Evolutionary conservation across 2,113 vertebrate genomes (phyloP), one percentile per base, ranked within the genome.

Genomic region (Equus quagga): DNA sequence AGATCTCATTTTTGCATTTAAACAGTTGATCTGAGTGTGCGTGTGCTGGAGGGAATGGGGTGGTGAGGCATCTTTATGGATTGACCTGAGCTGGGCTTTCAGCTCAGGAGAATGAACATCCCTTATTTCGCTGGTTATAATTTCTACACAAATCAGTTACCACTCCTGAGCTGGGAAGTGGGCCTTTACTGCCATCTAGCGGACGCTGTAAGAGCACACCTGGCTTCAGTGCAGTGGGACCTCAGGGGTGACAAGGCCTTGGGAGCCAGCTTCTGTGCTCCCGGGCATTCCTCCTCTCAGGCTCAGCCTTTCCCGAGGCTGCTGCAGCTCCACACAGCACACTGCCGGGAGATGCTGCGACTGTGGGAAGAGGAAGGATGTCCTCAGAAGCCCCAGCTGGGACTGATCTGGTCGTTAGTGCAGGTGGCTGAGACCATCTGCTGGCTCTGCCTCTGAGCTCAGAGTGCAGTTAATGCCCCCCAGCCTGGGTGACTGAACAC

Each of bases 401-500:
- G 26, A 23, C 2, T 15, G 23, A 49, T 18, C 26, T 54, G 62
- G 44, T 44, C 62, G 24, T 70, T 6, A 9, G 8, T n/a, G 36
- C 31, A 46, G 36, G 31, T 10, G 0, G 17, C 62, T 6, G 0
- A 33, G 41, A 33, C 19, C 28, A 17, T 31, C 26, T 41, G 28
- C 5, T 6, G 36, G n/a, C 69, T 64, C 23, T 23, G 44, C 15
- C 6, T 49, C 8, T 64, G 49, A 56, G 36, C 8, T 88, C 58
- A 19, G 44, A 13, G 36, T 18, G 5, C 7, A 67, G 26, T 1
- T 10, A 15, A 28, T 28, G 24, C 65, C 44, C 10, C 28, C 6
- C 23, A 33, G 0, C 60, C 17, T 54, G 56, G 21, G 5, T 5
- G n/a, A 26, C 0, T 3, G 7, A 15, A 19, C 2, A 2, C 2